Evolutionary conservation across 2,113 vertebrate species (phyloP), one percentile per base, ranked within the genome.

Genomic region (Tyrannus savana): DNA sequence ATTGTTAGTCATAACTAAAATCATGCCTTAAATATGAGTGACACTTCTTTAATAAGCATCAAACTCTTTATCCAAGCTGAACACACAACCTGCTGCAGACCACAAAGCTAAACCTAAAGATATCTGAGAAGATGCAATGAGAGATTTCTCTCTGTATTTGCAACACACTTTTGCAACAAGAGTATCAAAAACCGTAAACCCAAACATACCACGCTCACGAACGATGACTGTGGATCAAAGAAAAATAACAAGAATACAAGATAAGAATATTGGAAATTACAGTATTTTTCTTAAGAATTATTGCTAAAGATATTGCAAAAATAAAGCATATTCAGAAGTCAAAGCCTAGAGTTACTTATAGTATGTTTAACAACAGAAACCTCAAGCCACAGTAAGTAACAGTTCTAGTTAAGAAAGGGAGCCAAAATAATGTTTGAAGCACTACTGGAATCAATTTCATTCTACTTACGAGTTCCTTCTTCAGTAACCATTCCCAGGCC

Each of bases 401-500:
- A 79, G 59, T 89, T 96, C 44, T 28, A 93, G 52, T 80, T 84
- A 83, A 76, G 89, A 80, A 91, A 91, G 69, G 74, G 87, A 93
- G 83, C 9, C 82, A 14, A 84, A 82, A 80, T 84, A 89, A 76
- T 31, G n/a, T 83, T 91, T 95, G 42, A 95, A 96, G 62, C n/a
- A 52, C 35, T 80, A 74, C 28, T 63, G 91, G 46, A 91, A 95
- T 89, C 53, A 78, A 69, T 94, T 94, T 92, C 18, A 41, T 85
- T 67, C 47, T 85, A 99, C 99, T 99, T 98, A 99, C 99, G 98
- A 98, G 99, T 99, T 97, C 99, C 99, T 96, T 99, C 99, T 97
- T 99, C 99, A 82, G 99, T 99, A 60, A 99, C 99, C 99, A 99
- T 99, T 71, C 99, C 99, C 95, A 99, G 98, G 96, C 99, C 99